Evolutionary conservation across 2,888 invertebrate genomes (phyloP), one percentile per base, ranked within the genome.

Genomic region (Cacoxenus indagator): DNA sequence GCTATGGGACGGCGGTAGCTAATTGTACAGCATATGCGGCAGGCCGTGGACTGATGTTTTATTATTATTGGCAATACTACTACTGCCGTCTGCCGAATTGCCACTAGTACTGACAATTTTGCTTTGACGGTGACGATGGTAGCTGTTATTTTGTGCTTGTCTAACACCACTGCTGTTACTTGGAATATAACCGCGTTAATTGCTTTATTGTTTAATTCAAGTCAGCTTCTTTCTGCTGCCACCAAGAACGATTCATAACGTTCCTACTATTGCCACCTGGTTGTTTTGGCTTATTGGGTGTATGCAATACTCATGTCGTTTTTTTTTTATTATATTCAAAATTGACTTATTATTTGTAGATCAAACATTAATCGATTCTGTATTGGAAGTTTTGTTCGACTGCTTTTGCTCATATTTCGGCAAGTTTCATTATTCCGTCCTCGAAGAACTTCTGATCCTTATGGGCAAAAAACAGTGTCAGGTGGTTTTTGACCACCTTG

Each of bases 211-310:
- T 54, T n/a, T n/a, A n/a, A 24, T 11, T 24, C 72, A 70, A 71
- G 48, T 69, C 22, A 64, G 45, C 8, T 71, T 61, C 17, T 75
- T 78, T 51, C 73, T 74, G 19, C 70, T 59, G 66, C 68, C 69
- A 65, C 22, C 82, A 73, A 4, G 80, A 73, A 24, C 87, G 83
- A 76, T 70, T 77, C 59, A 69, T 65, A 46, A 74, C 9, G 59
- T 64, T 82, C 29, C 66, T 75, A 54, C 70, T 61, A 45, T 81
- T 86, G 46, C 82, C 8, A 24, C 24, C 70, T 29, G 74, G 74
- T 67, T 76, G 78, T 69, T 85, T 76, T 4, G 81, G 76, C 68
- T 86, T 88, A 71, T 87, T 85, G 75, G 87, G 88, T 84, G 70
- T 54, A 68, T 72, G 46, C 22, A 9, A 14, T 22, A n/a, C 22